phyloP scores from a whole-genome alignment of 2,888 invertebrate species.

The Eristalis arbustorum region DNA sequence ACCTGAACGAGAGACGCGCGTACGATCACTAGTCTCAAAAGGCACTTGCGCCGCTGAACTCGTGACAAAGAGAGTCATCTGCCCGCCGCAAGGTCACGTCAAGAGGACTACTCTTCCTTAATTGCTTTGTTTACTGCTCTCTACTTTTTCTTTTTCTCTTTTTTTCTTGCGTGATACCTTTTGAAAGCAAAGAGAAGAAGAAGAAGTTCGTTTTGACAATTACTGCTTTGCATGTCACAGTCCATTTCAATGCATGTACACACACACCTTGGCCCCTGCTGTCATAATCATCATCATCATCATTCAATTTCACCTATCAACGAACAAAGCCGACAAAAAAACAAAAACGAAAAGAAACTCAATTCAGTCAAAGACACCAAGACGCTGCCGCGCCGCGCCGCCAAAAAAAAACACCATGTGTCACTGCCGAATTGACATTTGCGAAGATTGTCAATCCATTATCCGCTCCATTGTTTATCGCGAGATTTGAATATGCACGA shows the following conservation, averaged over 20 bases:
- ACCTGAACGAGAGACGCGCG: background rate
- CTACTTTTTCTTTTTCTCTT: background rate
- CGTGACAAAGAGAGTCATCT: background rate
- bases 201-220: background rate
- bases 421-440: background rate
- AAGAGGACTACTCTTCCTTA: background rate
- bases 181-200: too few relatives aligned
- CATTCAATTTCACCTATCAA: background rate
- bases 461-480: background rate
- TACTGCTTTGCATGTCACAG: constrained; percentile 11
- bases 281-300: background rate
- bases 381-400: background rate
- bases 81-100: background rate
- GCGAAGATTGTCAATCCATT: background rate
- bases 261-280: background rate
- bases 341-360: background rate
- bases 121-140: background rate
- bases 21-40: background rate
- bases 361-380: background rate
- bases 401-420: background rate
- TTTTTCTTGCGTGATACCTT: background rate
- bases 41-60: background rate
- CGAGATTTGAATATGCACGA: background rate
- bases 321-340: background rate
- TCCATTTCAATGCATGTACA: background rate